Percentiles rank a stretch among this genome's conserved stretches.
Evolutionary conservation across 2,113 vertebrate species (phyloP).

Genomic region (Tetraodon nigroviridis): DNA sequence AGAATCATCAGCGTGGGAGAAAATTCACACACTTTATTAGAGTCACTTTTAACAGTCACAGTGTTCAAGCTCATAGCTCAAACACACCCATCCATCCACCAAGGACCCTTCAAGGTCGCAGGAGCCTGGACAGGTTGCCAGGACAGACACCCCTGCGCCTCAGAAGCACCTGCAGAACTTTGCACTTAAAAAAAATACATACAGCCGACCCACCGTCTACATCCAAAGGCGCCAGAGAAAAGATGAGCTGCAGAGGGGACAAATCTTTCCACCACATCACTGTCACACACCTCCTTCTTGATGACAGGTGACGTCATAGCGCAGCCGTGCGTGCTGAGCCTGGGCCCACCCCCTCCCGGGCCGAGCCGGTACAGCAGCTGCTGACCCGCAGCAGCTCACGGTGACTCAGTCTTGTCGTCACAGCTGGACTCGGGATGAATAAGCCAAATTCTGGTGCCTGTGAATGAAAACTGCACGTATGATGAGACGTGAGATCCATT

Average conservation of each 20-base stretch:
- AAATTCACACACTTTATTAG: too few relatives aligned
- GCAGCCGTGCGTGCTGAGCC: slow-evolving; percentile 2
- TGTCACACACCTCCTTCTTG: not conserved
- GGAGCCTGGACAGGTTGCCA: too few relatives aligned
- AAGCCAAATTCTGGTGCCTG: not conserved
- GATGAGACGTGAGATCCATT: too few relatives aligned
- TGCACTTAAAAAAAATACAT: too few relatives aligned
- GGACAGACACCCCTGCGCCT: too few relatives aligned
- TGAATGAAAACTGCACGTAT: not conserved
- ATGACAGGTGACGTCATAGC: slow-evolving; percentile 14
- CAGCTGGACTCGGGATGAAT: not conserved
- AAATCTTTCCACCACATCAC: not conserved
- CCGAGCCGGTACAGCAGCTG: not conserved
- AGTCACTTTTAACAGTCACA: too few relatives aligned
- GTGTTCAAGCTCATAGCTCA: too few relatives aligned
- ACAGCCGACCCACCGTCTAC: too few relatives aligned
- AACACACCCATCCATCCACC: too few relatives aligned
- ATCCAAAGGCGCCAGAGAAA: not conserved
- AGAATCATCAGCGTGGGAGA: not conserved
- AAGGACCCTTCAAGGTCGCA: too few relatives aligned
- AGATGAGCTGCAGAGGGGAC: not conserved
- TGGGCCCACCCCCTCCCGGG: slow-evolving; percentile 11
- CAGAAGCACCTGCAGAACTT: too few relatives aligned
- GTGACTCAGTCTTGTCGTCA: not conserved
- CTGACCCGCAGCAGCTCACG: slow-evolving; percentile 5